Evolutionary conservation across 2,797 vertebrate genomes (phyloP).

Genomic region (Schizothorax lantsangensis): DNA sequence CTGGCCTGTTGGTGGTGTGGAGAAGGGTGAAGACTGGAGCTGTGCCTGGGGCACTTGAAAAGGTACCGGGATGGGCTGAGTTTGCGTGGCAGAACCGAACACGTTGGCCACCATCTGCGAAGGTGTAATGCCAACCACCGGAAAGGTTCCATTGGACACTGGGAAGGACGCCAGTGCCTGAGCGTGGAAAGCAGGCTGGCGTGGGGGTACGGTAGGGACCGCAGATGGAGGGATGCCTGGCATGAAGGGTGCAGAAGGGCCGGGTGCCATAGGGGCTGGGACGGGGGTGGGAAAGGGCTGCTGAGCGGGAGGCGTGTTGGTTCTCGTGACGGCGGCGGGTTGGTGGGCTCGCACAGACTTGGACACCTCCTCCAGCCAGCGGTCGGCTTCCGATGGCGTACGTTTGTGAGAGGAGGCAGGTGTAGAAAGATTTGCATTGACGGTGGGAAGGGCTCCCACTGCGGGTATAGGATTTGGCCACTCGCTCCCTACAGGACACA

Average conservation of each 20-base stretch:
- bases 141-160: constrained; percentile 90
- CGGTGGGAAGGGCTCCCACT: constrained; percentile 65
- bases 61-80: constrained; percentile 77
- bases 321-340: constrained; percentile 66
- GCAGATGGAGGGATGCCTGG: constrained; percentile 77
- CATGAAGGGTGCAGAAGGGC: constrained; percentile 81
- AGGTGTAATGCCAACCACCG: constrained; percentile 95
- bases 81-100: constrained; percentile 89
- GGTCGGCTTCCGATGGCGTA: constrained; percentile 95
- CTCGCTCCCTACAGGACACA: constrained; percentile 75
- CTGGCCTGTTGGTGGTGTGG: constrained; percentile 70
- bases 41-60: constrained; percentile 69
- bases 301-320: constrained; percentile 53
- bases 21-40: constrained; percentile 72
- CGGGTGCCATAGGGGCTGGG: constrained; percentile 71
- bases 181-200: constrained; percentile 84
- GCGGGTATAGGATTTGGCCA: constrained; percentile 76
- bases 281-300: constrained; percentile 63
- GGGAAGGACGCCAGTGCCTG: constrained; percentile 80
- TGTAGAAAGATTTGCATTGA: constrained; percentile 65
- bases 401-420: constrained; percentile 86
- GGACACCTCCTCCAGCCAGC: constrained; percentile 96
- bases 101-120: constrained; percentile 98
- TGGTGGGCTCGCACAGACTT: constrained; percentile 88
- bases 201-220: constrained; percentile 84